Conservation (phyloP, 2,113 vertebrate species). For the Nothocercus nigrocapillus region DNA sequence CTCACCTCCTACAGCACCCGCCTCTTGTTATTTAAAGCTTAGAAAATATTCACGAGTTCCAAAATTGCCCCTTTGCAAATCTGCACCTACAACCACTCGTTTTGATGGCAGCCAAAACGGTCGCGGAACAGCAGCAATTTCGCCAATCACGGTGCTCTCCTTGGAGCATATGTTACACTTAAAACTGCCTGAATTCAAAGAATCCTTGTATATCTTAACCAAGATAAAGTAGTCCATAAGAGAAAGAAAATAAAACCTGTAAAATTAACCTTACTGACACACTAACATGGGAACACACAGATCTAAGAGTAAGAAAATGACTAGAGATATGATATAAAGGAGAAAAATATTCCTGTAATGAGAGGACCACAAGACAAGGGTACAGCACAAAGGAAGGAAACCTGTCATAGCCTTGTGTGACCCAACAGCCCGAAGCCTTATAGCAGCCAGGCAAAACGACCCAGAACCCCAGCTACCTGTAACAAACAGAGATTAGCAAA, state of each 20-base stretch:
- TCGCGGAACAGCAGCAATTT: not conserved
- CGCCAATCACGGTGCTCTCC: not conserved
- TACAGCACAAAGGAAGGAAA: not conserved
- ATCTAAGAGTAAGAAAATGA: not conserved
- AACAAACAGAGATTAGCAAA: not conserved
- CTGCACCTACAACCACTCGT: not conserved
- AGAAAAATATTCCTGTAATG: not conserved
- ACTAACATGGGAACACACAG: not conserved
- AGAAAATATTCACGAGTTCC: not conserved
- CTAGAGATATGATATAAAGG: not conserved
- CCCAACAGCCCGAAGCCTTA: not conserved
- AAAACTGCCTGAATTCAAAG: not conserved
- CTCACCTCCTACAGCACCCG: not conserved
- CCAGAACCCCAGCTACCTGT: not conserved
- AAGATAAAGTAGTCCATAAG: not conserved
- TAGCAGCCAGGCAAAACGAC: accelerated
- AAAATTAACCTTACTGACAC: not conserved
- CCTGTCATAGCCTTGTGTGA: not conserved
- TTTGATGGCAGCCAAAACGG: not conserved
- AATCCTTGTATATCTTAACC: not conserved
- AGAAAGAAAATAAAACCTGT: not conserved
- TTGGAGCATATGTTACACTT: not conserved
- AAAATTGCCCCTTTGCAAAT: not conserved
- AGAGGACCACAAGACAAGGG: not conserved
- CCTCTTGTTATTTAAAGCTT: not conserved